phyloP scores from a whole-genome alignment of 2,888 invertebrate species.

The Eledona agricola region DNA sequence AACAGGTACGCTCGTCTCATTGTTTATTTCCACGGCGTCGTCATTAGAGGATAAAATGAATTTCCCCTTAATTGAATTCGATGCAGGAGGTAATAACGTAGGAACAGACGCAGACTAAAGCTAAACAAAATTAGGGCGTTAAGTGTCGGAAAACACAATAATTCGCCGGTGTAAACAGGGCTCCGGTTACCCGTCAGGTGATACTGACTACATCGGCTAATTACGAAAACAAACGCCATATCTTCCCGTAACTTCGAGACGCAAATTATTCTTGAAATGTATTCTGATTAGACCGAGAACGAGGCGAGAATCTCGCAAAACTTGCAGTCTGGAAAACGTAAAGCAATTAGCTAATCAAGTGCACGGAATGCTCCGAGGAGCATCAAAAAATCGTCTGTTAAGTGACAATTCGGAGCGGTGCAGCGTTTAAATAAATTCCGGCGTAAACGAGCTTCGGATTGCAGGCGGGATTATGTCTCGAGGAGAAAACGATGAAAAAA shows the following conservation, averaged over 20 bases:
- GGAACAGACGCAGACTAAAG: slow-evolving; percentile 34
- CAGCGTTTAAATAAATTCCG: slow-evolving; percentile 16
- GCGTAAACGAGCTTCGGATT: slow-evolving; percentile 13
- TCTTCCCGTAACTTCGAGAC: slow-evolving; percentile 7
- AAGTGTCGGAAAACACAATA: slow-evolving; percentile 42
- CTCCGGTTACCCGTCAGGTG: slow-evolving; percentile 44
- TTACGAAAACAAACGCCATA: slow-evolving; percentile 38
- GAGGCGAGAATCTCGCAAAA: slow-evolving; percentile 11
- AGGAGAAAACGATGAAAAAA: slow-evolving; percentile 3
- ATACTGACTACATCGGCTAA: slow-evolving; percentile 38
- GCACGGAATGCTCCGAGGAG: background rate
- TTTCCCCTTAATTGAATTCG: slow-evolving; percentile 36
- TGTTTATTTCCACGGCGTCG: slow-evolving; percentile 34
- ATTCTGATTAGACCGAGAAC: slow-evolving; percentile 17
- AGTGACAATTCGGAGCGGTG: slow-evolving; percentile 6
- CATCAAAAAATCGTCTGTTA: slow-evolving; percentile 8
- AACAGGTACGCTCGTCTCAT: slow-evolving; percentile 25
- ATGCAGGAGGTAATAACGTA: slow-evolving; percentile 35
- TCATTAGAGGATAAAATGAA: slow-evolving; percentile 32
- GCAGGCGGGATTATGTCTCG: slow-evolving; percentile 8
- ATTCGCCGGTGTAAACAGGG: slow-evolving; percentile 41
- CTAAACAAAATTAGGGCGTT: slow-evolving; percentile 37
- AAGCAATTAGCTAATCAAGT: background rate
- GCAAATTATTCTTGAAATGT: slow-evolving; percentile 31
- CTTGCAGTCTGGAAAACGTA: background rate